phyloP scores from a whole-genome alignment of 1,140 invertebrate genomes.

The Gerris buenoi region DNA sequence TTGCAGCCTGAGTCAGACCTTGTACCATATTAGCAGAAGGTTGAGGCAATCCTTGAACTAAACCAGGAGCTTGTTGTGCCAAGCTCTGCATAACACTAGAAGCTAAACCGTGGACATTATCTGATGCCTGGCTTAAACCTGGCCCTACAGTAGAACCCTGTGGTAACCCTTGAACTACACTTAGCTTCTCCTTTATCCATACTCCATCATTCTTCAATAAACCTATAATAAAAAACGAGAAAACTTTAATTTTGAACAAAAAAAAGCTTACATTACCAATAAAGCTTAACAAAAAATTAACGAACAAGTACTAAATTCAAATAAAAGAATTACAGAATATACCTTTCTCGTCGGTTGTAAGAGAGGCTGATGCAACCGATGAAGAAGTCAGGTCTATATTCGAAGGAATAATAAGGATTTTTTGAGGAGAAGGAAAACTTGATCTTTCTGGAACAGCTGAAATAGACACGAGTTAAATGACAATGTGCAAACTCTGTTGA shows the following conservation, averaged over 20 bases:
- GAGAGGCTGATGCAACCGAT: background rate
- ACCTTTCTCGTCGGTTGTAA: background rate
- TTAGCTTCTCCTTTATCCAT: background rate
- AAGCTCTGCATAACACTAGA: too few species aligned
- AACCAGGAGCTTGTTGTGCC: background rate
- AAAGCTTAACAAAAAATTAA: too few species aligned
- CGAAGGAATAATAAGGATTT: background rate
- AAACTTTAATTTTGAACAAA: too few species aligned
- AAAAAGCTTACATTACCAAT: too few species aligned
- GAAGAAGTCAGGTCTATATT: background rate
- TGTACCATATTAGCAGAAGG: background rate
- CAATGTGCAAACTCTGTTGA: too few species aligned
- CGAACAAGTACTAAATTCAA: too few species aligned
- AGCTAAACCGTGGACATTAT: too few species aligned
- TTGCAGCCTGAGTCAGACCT: too few species aligned
- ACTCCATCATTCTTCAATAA: background rate
- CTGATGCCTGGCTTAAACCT: too few species aligned
- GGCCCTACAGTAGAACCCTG: background rate
- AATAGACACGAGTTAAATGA: too few species aligned
- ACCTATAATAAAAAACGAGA: background rate
- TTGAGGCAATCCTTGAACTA: too few species aligned
- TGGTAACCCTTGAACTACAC: background rate
- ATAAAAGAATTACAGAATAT: too few species aligned
- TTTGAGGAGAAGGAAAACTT: background rate
- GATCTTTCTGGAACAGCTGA: background rate